Base-by-base conservation (phyloP, 2,888 invertebrate genomes). In the Neoscelio sp. region DNA sequence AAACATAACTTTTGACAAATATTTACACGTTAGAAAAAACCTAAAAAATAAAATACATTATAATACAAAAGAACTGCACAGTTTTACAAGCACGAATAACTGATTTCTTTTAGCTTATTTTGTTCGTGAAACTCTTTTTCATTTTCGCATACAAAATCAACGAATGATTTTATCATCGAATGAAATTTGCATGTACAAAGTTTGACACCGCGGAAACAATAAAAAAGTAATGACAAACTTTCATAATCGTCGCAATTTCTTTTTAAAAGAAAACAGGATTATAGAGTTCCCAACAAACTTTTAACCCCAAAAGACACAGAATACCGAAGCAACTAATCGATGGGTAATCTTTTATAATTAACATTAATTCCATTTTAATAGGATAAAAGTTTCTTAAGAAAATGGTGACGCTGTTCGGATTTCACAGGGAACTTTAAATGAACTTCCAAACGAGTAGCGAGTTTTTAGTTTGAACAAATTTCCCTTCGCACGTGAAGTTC, bases 301-400 rank as follows among this genome's bases (percentile, higher is more conserved):
- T 68, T 67, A 20, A 65, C 44, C 40, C 40, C 12, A 35, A 20
- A 70, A 6, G 23, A 48, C 12, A 15, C 30, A 60, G 30, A 50
- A 20, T 18, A 48, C 50, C 12, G 13, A 10, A 38, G 30, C 26
- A 54, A 44, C 35, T 62, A 62, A 71, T 71, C 62, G 23, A 62
- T n/a, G 42, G 13, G 17, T 54, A 62, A 62, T 71, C 62, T 71
- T 71, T 62, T 62, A 62, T 62, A 71, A 71, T 62, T 62, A 71
- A 52, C 62, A 62, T 12, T 62, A 71, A 71, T 52, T 60, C 44
- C 60, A 71, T 52, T 71, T 62, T 71, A 71, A 71, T 62, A 12
- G 33, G 52, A 52, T 71, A 62, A 38, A 38, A 56, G 38, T 54
- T 62, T 44, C 12, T 50, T 33, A 44, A 52, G 54, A 54, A 73